These are phyloP conservation scores for Pseudolaguvia tuberculata DNA, from an alignment of 2,113 vertebrate genomes.

Conservation along the genomic window DNA sequence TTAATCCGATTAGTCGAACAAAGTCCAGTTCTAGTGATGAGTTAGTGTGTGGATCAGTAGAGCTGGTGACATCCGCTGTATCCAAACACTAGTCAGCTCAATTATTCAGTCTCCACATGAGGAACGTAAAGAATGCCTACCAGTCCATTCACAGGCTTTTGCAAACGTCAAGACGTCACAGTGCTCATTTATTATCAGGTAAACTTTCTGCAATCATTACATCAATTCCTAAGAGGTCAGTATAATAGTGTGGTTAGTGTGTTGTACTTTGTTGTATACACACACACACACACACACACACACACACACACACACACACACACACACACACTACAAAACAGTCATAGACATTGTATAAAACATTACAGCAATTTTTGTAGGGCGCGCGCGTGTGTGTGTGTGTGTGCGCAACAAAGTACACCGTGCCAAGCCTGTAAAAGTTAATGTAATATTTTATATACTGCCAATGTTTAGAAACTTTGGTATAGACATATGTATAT, in stretches of 20 bases:
- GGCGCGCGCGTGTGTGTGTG: too few relatives aligned
- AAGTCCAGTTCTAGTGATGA: not conserved
- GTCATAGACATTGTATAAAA: not conserved
- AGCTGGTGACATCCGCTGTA: not conserved
- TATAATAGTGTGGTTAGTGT: not conserved
- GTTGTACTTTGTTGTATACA: too few relatives aligned
- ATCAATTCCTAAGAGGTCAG: too few relatives aligned
- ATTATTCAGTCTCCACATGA: not conserved
- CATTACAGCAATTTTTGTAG: not conserved
- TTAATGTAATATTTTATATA: not conserved
- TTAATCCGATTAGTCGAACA: not conserved
- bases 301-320: not conserved
- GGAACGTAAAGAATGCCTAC: not conserved
- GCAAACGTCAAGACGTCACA: not conserved
- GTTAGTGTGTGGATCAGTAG: not conserved
- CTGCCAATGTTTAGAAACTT: too few relatives aligned
- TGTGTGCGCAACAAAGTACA: not conserved
- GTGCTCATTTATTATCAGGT: not conserved
- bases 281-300: not conserved
- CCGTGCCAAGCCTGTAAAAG: not conserved
- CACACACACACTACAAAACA: too few relatives aligned
- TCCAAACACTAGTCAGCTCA: not conserved
- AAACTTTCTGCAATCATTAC: not conserved
- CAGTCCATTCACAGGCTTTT: not conserved
- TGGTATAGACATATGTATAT: too few relatives aligned